phyloP scores from a whole-genome alignment of 2,113 vertebrate genomes.

The Heteronetta atricapilla region DNA sequence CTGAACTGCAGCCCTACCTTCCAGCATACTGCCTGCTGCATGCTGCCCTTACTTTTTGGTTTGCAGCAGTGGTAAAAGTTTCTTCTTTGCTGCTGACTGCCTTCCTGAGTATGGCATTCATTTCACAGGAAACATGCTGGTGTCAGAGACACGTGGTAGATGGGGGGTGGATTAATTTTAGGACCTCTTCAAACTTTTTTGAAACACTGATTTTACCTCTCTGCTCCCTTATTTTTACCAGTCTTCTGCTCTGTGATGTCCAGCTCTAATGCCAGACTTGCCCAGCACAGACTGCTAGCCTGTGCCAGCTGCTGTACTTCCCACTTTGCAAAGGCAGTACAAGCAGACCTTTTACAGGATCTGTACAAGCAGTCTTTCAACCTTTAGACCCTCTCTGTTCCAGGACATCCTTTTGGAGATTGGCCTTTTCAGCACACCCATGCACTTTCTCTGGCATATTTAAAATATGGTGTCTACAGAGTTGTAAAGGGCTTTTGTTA shows the following conservation, averaged over 20 bases:
- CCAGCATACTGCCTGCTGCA: not conserved
- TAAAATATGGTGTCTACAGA: not conserved
- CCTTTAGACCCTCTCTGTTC: not conserved
- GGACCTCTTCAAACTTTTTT: not conserved
- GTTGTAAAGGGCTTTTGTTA: not conserved
- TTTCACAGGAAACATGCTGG: not conserved
- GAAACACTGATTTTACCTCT: not conserved
- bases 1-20: no score
- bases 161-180: not conserved
- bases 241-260: not conserved
- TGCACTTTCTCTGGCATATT: not conserved
- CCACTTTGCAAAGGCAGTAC: not conserved
- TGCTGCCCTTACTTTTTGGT: not conserved
- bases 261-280: not conserved
- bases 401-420: not conserved
- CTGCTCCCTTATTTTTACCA: not conserved
- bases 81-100: not conserved
- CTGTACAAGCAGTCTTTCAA: not conserved
- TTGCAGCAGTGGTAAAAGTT: not conserved
- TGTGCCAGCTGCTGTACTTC: not conserved
- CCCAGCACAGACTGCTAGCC: not conserved
- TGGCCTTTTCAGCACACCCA: not conserved
- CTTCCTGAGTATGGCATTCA: not conserved
- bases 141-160: not conserved
- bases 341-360: not conserved